Percentiles rank a stretch among this genome's conserved stretches.
Evolutionary conservation across 2,113 vertebrate genomes (phyloP).

Genomic region (Circaetus gallicus): DNA sequence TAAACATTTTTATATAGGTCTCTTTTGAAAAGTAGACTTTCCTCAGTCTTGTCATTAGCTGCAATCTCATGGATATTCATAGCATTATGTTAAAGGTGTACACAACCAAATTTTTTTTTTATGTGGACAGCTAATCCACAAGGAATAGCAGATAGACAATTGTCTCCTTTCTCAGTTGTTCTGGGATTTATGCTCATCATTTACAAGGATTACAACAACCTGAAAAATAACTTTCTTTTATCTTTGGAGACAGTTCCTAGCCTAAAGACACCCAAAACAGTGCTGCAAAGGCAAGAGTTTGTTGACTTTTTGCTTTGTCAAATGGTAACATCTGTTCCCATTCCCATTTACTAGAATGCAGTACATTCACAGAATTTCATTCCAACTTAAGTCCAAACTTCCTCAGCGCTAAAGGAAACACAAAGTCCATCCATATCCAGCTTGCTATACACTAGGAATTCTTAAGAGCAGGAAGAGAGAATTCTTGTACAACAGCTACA

Average conservation of each 20-base stretch:
- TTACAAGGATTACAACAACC: neutral
- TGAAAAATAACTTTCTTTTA: neutral
- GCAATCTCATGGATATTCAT: neutral
- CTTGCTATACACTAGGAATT: neutral
- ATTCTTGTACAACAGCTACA: neutral
- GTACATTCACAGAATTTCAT: neutral
- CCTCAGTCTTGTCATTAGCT: neutral
- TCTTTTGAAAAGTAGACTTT: neutral
- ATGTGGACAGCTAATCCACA: neutral
- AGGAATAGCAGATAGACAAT: neutral
- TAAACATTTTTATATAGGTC: neutral
- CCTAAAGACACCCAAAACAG: neutral
- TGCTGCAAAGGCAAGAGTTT: neutral
- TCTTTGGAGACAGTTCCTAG: neutral
- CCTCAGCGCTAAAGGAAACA: neutral
- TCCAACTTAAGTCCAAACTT: neutral
- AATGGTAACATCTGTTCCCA: neutral
- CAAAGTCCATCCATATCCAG: neutral
- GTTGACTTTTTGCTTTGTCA: neutral
- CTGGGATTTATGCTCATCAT: neutral
- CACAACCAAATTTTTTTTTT: neutral
- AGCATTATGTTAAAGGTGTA: neutral
- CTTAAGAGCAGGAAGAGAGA: neutral
- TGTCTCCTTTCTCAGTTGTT: neutral
- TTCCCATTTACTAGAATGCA: neutral